phyloP scores from a whole-genome alignment of 1,140 invertebrate genomes.

The Cyclargus thomasi region DNA sequence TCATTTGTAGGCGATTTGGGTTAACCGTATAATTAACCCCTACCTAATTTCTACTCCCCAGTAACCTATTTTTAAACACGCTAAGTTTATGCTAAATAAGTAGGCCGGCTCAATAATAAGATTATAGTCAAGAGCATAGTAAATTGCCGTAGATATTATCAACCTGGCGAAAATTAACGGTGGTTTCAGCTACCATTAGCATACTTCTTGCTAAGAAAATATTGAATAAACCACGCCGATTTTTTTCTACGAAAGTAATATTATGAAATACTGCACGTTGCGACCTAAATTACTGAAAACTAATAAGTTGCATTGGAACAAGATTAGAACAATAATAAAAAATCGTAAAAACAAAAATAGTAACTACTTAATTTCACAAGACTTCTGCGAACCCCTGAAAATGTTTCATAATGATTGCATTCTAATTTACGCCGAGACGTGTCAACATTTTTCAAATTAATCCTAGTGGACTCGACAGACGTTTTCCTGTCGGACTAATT shows the following conservation, averaged over 20 bases:
- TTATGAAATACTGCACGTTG: too few relatives aligned
- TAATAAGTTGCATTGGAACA: too few relatives aligned
- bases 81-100: background rate
- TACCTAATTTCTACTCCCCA: background rate
- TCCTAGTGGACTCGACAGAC: too few relatives aligned
- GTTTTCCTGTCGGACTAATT: too few relatives aligned
- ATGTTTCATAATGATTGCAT: too few relatives aligned
- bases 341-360: too few relatives aligned
- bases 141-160: slow-evolving; percentile 3
- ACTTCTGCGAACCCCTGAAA: too few relatives aligned
- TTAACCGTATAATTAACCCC: background rate
- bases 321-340: too few relatives aligned
- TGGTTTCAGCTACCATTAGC: background rate
- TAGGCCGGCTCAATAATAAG: background rate
- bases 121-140: background rate
- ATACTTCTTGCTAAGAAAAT: background rate
- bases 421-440: too few relatives aligned
- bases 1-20: background rate
- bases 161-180: background rate
- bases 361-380: too few relatives aligned
- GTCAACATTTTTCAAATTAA: too few relatives aligned
- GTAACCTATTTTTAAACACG: background rate
- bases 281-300: too few relatives aligned
- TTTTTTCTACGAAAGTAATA: background rate
- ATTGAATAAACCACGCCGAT: background rate